Conservation (phyloP, 1,140 invertebrate species). For the Trichomalopsis sarcophagae region DNA sequence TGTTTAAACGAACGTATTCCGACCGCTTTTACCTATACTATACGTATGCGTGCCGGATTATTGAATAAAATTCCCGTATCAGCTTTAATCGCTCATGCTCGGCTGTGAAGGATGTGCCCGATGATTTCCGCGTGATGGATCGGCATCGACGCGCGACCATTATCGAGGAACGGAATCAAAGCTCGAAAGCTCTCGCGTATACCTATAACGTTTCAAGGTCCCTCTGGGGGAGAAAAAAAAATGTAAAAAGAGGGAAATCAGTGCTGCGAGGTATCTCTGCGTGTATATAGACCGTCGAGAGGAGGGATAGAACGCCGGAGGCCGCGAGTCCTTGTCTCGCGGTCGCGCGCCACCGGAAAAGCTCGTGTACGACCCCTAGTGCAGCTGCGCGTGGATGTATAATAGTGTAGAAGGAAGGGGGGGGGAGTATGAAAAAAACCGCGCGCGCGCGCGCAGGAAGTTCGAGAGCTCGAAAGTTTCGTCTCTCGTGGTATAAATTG, state of each 20-base stretch:
- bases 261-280: not conserved
- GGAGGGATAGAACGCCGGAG: not conserved
- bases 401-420: not conserved
- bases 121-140: conserved; percentile 35
- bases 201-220: not conserved
- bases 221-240: not conserved
- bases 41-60: not conserved
- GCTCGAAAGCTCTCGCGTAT: not conserved
- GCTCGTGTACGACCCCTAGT: conserved; percentile 5
- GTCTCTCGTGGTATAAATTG: conserved; percentile 34
- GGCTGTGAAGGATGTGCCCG: conserved; percentile 6
- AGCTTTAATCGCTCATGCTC: not conserved
- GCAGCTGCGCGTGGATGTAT: not conserved
- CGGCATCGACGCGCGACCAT: not conserved
- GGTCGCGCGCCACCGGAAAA: conserved; percentile 7
- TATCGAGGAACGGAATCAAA: not conserved
- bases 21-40: not conserved
- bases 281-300: not conserved
- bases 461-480: conserved; percentile 29
- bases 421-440: conserved; percentile 1
- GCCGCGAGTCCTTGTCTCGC: not conserved
- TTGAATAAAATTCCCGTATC: not conserved
- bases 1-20: no score
- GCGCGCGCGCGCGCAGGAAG: not conserved
- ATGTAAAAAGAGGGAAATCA: not conserved